Evolutionary conservation across 2,888 invertebrate species (phyloP).

Genomic region (Tigriopus californicus): DNA sequence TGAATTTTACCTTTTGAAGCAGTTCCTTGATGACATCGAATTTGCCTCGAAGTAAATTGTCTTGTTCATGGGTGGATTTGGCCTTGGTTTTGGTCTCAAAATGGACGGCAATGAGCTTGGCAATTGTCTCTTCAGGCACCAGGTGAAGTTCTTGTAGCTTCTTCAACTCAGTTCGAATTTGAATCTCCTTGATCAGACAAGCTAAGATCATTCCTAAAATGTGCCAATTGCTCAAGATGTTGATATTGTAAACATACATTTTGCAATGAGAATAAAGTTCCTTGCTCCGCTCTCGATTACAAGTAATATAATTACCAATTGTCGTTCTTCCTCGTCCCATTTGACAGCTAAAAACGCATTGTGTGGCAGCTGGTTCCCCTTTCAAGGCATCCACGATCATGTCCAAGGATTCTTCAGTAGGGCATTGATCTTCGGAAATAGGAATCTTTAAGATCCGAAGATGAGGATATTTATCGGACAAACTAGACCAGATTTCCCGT

Average conservation of each 20-base stretch:
- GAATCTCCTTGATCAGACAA: slow-evolving; percentile 8
- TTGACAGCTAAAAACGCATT: slow-evolving; percentile 10
- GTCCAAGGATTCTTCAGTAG: slow-evolving; percentile 9
- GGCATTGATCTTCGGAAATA: slow-evolving; percentile 3
- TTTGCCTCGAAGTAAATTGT: slow-evolving; percentile 7
- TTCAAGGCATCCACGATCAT: slow-evolving; percentile 7
- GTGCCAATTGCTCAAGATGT: neutral
- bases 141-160: neutral
- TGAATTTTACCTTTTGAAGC: slow-evolving; percentile 8
- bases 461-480: neutral
- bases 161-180: slow-evolving; percentile 9
- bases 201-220: neutral
- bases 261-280: no score
- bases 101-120: neutral
- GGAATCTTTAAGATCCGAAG: neutral
- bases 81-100: slow-evolving; percentile 1
- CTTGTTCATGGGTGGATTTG: neutral
- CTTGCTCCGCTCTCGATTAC: no score
- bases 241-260: no score
- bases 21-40: slow-evolving; percentile 15
- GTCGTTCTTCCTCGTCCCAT: slow-evolving; percentile 14
- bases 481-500: neutral
- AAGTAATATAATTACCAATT: no score
- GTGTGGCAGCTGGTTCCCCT: neutral
- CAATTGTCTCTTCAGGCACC: slow-evolving; percentile 1